Evolutionary conservation across 2,797 vertebrate species (phyloP).

Genomic region (Melanotaenia boesemani): DNA sequence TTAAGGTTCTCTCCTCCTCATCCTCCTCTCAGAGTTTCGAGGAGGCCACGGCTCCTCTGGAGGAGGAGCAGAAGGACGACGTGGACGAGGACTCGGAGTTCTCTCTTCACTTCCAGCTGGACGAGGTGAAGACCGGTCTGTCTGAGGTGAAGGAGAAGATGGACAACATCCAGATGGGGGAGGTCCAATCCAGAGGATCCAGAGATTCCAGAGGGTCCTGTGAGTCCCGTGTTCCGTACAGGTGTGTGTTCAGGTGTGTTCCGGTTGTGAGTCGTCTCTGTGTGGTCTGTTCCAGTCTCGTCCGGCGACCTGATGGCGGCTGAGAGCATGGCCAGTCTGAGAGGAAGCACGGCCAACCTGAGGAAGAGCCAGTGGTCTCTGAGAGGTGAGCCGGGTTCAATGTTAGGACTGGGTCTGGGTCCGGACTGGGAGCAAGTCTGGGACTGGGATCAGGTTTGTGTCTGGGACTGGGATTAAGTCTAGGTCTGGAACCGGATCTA

Average conservation of each 20-base stretch:
- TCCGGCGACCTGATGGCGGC: conserved; percentile 49
- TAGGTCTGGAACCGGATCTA: no score
- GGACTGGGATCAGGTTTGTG: no score
- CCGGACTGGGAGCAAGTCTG: no score
- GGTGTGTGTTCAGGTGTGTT: not conserved
- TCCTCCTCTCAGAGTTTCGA: conserved; percentile 69
- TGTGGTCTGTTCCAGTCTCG: conserved; percentile 52
- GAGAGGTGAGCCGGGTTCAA: conserved; percentile 61
- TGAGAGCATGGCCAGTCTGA: conserved; percentile 77
- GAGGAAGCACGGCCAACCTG: conserved; percentile 56
- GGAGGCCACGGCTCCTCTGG: conserved; percentile 55
- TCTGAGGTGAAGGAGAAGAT: conserved; percentile 72
- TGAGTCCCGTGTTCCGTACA: conserved; percentile 39
- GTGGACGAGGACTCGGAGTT: conserved; percentile 47
- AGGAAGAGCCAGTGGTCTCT: conserved; percentile 79
- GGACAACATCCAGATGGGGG: conserved; percentile 70
- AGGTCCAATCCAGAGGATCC: conserved; percentile 18
- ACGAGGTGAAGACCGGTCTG: conserved; percentile 72
- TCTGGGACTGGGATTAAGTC: no score
- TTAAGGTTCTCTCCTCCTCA: fast-evolving
- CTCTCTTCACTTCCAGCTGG: conserved; percentile 72
- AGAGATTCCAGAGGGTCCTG: conserved; percentile 52
- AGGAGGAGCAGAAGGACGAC: conserved; percentile 4
- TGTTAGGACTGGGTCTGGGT: not conserved
- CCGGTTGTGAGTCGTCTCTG: not conserved